Conservation (phyloP, 2,797 vertebrate genomes). For the Danio choprae region DNA sequence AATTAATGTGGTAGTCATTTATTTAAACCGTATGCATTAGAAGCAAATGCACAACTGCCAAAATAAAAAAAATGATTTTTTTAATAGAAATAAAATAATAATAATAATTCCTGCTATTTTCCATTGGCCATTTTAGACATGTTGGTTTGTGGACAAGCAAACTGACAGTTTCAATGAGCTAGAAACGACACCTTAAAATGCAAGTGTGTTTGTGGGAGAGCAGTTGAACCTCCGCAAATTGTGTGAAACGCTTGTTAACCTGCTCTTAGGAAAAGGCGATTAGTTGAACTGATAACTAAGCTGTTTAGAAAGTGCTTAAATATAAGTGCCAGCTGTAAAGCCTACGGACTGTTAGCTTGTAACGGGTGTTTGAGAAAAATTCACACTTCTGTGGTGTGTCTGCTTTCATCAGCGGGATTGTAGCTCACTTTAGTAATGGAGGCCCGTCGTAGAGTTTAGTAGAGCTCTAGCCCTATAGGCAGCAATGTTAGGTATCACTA, state of each 20-base stretch:
- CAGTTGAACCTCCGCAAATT: not conserved
- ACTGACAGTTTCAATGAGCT: not conserved
- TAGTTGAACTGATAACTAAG: slow-evolving; percentile 1
- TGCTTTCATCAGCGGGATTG: not conserved
- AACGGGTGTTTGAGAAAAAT: slow-evolving; percentile 18
- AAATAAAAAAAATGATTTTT: too few relatives aligned
- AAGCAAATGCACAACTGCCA: not conserved
- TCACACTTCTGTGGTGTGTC: not conserved
- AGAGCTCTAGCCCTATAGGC: not conserved
- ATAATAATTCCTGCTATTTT: not conserved
- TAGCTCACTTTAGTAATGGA: not conserved
- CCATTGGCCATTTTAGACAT: not conserved
- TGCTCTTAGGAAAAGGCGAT: not conserved
- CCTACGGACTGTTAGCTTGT: not conserved
- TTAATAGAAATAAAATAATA: too few relatives aligned
- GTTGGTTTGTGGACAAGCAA: not conserved
- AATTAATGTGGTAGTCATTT: too few relatives aligned
- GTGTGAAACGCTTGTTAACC: not conserved
- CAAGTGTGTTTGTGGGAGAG: not conserved
- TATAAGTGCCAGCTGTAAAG: slow-evolving; percentile 1
- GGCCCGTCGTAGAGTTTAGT: not conserved
- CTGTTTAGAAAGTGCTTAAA: not conserved
- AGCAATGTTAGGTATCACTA: not conserved
- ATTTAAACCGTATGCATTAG: too few relatives aligned
- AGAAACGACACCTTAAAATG: not conserved